Percentiles rank a stretch among this genome's conserved stretches.
phyloP scores from a whole-genome alignment of 2,888 invertebrate genomes.

The Hermaeophaga mercurialis region DNA sequence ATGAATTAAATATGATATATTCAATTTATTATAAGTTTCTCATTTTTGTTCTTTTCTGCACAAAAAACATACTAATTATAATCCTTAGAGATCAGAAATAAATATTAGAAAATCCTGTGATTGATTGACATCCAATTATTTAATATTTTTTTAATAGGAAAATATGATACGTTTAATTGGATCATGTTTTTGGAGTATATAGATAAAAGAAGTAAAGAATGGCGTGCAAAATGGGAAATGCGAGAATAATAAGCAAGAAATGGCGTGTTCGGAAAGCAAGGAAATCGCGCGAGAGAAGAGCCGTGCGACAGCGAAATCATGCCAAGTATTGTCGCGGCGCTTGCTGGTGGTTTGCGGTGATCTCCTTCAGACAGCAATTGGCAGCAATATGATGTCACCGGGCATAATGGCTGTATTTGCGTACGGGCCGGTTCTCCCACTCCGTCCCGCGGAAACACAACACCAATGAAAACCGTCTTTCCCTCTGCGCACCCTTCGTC shows the following conservation, averaged over 20 bases:
- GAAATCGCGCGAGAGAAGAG: not conserved
- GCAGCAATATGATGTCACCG: slow-evolving; percentile 51
- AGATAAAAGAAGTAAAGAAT: slow-evolving; percentile 2
- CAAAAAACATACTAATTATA: too few species aligned
- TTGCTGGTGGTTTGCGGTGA: slow-evolving; percentile 35
- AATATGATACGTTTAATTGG: not conserved
- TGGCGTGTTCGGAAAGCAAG: slow-evolving; percentile 1
- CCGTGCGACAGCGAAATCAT: slow-evolving; percentile 25
- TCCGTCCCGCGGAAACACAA: slow-evolving; percentile 55
- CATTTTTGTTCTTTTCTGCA: too few species aligned
- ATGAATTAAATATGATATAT: too few species aligned
- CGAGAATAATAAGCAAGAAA: slow-evolving; percentile 9
- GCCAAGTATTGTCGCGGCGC: slow-evolving; percentile 31
- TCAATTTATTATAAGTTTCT: too few species aligned
- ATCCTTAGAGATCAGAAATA: too few species aligned
- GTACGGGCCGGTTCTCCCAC: slow-evolving; percentile 52
- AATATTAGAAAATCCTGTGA: too few species aligned
- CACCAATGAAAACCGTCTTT: slow-evolving; percentile 55
- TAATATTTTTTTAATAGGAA: too few species aligned
- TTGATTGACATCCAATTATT: too few species aligned
- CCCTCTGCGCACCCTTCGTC: slow-evolving; percentile 52
- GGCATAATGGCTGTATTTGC: slow-evolving; percentile 58
- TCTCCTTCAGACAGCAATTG: slow-evolving; percentile 43
- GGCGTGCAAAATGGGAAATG: slow-evolving; percentile 9
- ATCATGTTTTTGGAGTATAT: not conserved